Evolutionary conservation across 2,888 invertebrate genomes (phyloP), one percentile per base, ranked within the genome.

Genomic region (Calliscelio sp.): DNA sequence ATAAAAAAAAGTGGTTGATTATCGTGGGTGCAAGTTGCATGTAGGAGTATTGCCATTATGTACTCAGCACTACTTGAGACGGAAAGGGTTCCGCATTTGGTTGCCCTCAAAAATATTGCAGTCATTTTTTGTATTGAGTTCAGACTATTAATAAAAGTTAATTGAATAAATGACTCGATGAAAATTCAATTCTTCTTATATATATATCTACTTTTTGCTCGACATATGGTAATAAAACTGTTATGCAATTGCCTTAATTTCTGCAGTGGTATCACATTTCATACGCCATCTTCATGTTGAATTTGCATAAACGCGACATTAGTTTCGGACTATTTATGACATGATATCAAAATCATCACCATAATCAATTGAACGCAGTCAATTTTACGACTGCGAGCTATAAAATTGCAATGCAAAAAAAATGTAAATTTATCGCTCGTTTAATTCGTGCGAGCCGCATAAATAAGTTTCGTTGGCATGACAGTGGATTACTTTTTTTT

Each of bases 301-400:
- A 61, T 73, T 73, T 51, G 51, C 73, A 73, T 73, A 41, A 73
- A 73, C 11, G 41, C 10, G 25, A 61, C 51, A 41, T 25, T 24
- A 18, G 20, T 28, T 51, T 74, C 53, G 38, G 51, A 61, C 73
- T 73, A 57, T 73, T 73, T 73, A 73, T 61, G 32, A 14, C 46
- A 18, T 1, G 7, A 16, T 25, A 61, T 61, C 41, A 18, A n/a
- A 59, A 25, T 61, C 24, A n/a, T n/a, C n/a, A 20, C 59, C 20
- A 22, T 49, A 22, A 14, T 41, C 10, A 20, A 57, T 55, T 55
- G 28, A 44, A 25, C 14, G 4, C n/a, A 53, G 16, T 44, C 38
- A 41, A 74, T 53, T 74, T 63, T 61, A 46, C 22, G 59, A 73
- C 61, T 73, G 49, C 73, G 11, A 1, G 25, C 3, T 5, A 10